Conservation (phyloP, 2,888 invertebrate species). For the Caradrina clavipalpis region DNA sequence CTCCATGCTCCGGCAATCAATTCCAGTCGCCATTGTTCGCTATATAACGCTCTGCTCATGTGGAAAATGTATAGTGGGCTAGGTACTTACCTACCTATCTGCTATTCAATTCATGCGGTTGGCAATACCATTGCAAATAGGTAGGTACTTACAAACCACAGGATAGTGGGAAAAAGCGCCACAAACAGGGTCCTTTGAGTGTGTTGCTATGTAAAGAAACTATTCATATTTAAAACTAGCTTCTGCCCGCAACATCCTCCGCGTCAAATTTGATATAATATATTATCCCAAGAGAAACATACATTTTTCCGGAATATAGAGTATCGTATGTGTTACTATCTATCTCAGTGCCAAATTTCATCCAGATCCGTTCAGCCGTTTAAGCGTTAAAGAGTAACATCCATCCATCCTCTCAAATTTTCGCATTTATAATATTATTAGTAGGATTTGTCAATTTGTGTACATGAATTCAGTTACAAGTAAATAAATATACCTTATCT, state of each 20-base stretch:
- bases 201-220: slow-evolving; percentile 23
- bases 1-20: slow-evolving; percentile 64
- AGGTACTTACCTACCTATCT: slow-evolving; percentile 34
- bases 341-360: too few species aligned
- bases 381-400: too few species aligned
- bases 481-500: neutral
- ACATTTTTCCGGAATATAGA: too few species aligned
- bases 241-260: too few species aligned
- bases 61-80: slow-evolving; percentile 66
- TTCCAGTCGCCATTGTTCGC: slow-evolving; percentile 71
- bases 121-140: slow-evolving; percentile 20
- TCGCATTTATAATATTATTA: too few species aligned
- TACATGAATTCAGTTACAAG: neutral
- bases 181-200: neutral
- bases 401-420: too few species aligned
- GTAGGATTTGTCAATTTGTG: too few species aligned
- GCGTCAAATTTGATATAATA: too few species aligned
- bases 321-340: too few species aligned
- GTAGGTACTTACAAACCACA: slow-evolving; percentile 7
- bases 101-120: slow-evolving; percentile 50
- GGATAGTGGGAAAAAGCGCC: slow-evolving; percentile 18
- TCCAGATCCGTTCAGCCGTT: too few species aligned
- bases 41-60: slow-evolving; percentile 63
- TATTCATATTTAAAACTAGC: neutral
- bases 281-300: too few species aligned